A percentile compares a stretch with the other conserved stretches of the same genome.
phyloP scores from a whole-genome alignment of 1,140 invertebrate genomes.

The Theocolax elegans region DNA sequence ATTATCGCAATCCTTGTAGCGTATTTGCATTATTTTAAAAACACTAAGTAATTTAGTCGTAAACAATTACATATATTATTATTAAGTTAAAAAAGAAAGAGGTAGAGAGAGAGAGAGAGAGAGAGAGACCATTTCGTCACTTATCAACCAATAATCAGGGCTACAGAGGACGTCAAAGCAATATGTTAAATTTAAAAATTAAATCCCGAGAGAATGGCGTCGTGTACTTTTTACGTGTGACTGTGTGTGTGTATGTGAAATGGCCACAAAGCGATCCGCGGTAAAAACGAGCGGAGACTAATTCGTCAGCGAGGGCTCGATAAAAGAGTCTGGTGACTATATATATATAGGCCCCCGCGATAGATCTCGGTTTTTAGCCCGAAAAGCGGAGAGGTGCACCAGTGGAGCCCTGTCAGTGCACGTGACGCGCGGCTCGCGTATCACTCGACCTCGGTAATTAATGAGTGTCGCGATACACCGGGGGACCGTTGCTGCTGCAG shows the following conservation, averaged over 20 bases:
- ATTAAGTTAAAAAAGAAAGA: too few relatives aligned
- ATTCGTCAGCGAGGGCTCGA: constrained; percentile 1
- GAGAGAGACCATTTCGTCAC: too few relatives aligned
- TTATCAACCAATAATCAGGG: too few relatives aligned
- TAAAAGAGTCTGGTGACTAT: constrained; percentile 4
- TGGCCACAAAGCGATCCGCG: not conserved
- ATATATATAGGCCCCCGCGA: not conserved
- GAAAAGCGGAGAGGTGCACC: not conserved
- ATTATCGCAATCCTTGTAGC: too few relatives aligned
- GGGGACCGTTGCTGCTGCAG: too few relatives aligned
- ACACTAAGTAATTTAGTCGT: too few relatives aligned
- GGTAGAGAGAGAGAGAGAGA: too few relatives aligned
- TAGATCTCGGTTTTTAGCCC: constrained; percentile 3
- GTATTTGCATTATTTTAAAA: too few relatives aligned
- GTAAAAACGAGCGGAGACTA: not conserved
- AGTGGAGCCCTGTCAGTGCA: not conserved
- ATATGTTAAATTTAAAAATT: not conserved
- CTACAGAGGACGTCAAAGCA: not conserved
- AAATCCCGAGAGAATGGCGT: not conserved
- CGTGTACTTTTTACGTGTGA: not conserved
- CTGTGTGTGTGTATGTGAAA: too few relatives aligned
- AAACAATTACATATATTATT: too few relatives aligned
- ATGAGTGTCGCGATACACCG: not conserved
- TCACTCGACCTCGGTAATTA: constrained; percentile 26
- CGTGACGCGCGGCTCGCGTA: not conserved